Evolutionary conservation across 2,113 vertebrate species (phyloP), one percentile per base, ranked within the genome.

Genomic region (Sander lucioperca): DNA sequence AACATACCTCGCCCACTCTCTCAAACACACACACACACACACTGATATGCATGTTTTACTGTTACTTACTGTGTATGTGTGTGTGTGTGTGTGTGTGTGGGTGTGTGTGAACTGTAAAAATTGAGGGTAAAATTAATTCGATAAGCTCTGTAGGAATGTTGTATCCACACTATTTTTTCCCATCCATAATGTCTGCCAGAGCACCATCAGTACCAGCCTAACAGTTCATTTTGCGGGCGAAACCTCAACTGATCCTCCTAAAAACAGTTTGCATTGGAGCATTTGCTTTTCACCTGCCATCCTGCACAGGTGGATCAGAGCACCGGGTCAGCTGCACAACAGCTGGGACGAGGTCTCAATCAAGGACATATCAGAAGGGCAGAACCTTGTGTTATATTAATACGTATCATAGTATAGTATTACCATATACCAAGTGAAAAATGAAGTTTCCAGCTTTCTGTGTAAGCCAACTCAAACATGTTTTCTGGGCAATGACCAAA

Each of bases 91-190:
- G 25, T 61, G 77, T 64, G 67, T 33, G 57, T 74, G 50, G 66
- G 73, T 72, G 51, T 33, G 53, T 63, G 63, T 73, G 59, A 81
- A 61, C 59, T 81, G 39, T 39, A 71, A 74, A 82, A 67, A 89
- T 80, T 74, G 33, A 33, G 56, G 48, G 51, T 77, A 47, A 83
- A 85, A 87, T 86, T 54, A 81, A 87, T 88, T 86, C 21, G 80
- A 88, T 90, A 89, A 91, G 88, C 74, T 36, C 57, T 39, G 67
- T 3, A 84, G 82, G 80, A 86, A 87, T 86, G 79, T 76, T 74
- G 59, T 59, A 78, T 66, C 69, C 53, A 61, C 62, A 76, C 69
- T 51, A 23, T 76, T 79, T 80, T 82, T 86, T 87, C 75, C 74
- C 76, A 81, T 79, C 72, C 47, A 36, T 80, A 74, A 69, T 21